phyloP scores from a whole-genome alignment of 2,888 invertebrate genomes.

The Miltochrista miniata region DNA sequence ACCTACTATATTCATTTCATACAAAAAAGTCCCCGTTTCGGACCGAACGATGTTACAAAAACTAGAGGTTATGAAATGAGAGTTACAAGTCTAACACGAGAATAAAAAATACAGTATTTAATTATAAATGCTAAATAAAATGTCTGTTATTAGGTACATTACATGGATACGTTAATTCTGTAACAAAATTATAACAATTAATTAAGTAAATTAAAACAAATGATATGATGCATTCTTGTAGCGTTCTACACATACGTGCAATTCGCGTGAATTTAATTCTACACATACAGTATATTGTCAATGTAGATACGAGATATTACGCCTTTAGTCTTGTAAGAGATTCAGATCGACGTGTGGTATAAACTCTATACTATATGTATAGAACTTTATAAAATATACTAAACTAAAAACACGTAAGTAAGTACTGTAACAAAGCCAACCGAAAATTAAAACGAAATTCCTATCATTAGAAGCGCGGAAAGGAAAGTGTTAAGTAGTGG shows the following conservation, averaged over 20 bases:
- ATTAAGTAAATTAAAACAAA: slow-evolving; percentile 82
- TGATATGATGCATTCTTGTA: slow-evolving; percentile 84
- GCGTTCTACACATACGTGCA: slow-evolving; percentile 64
- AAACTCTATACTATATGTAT: slow-evolving; percentile 31
- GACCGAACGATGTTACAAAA: slow-evolving; percentile 55
- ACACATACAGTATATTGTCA: slow-evolving; percentile 43
- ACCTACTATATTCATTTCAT: slow-evolving; percentile 64
- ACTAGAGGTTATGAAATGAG: slow-evolving; percentile 52
- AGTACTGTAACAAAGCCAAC: slow-evolving; percentile 45
- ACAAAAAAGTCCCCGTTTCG: slow-evolving; percentile 78
- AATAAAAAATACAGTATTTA: slow-evolving; percentile 39
- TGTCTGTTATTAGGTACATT: slow-evolving; percentile 53
- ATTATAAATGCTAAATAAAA: slow-evolving; percentile 57
- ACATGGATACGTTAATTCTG: slow-evolving; percentile 63
- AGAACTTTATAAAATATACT: slow-evolving; percentile 52
- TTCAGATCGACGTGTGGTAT: slow-evolving; percentile 16
- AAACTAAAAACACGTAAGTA: slow-evolving; percentile 64
- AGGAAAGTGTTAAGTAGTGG: slow-evolving; percentile 26
- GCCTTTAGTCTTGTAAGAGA: slow-evolving; percentile 14
- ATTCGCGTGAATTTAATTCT: slow-evolving; percentile 54
- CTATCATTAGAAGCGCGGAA: slow-evolving; percentile 41
- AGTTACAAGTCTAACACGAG: slow-evolving; percentile 39
- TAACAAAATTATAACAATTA: slow-evolving; percentile 73
- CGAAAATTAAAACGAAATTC: slow-evolving; percentile 34
- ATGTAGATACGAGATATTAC: slow-evolving; percentile 12